Base-by-base conservation (phyloP, 2,113 vertebrate species). In the Porphyrio hochstetteri region DNA sequence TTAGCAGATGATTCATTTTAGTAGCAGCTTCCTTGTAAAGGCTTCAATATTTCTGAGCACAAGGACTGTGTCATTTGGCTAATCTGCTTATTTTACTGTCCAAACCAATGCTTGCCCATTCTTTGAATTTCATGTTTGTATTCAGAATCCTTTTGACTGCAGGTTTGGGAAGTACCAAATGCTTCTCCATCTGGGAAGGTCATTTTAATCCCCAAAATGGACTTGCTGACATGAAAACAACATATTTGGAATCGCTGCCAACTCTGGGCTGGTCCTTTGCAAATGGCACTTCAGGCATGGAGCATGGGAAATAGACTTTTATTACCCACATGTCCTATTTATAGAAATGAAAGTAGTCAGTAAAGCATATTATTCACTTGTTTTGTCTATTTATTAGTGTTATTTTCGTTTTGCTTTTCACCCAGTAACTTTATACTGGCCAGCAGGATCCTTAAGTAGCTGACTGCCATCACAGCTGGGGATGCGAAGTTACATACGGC, bases 181-280 rank as follows among this genome's bases (percentile, higher is more conserved):
- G 96, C 77, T 94, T 95, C 77, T 48, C 94, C 96, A 95, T 94
- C 94, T 97, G 96, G 95, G 86, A 96, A 96, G 82, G 84, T 72
- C 46, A 90, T 93, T 96, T 96, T 91, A 95, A 90, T 94, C 72
- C 91, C 72, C 71, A 31, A 80, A 92, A 95, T 72, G 74, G 92
- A 88, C 48, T 91, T 88, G 69, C 90, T 95, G 86, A 90, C 92
- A 94, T 77, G 86, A 92, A 96, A 96, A 95, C 87, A 91, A 90
- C 61, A 21, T 91, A 91, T 96, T 59, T 93, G 78, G 88, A 91
- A 92, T 68, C 0, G 0, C 31, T 95, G 86, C 87, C 84, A 90
- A 1, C 36, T 88, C 75, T 79, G 69, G 48, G 74, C 29, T 92
- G 31, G 63, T 82, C 65, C 50, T 87, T 88, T 4, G 16, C 60